Evolutionary conservation across 2,797 vertebrate species (phyloP).

Genomic region (Agapornis canus): DNA sequence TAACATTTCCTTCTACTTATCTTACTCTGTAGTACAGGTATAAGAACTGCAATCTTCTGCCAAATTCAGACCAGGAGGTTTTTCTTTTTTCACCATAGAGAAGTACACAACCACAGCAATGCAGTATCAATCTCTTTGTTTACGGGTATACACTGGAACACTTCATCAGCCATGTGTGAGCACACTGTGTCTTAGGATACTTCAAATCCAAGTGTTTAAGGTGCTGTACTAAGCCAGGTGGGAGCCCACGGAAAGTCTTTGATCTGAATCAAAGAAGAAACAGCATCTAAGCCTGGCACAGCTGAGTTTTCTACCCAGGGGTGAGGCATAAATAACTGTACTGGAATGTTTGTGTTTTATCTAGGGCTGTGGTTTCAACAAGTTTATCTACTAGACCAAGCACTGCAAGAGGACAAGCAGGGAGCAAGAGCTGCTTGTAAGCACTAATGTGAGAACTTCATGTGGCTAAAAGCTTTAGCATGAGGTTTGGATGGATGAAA

Average conservation of each 20-base stretch:
- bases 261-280: background rate
- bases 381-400: background rate
- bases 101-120: background rate
- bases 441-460: accelerated
- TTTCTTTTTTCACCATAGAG: background rate
- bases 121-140: background rate
- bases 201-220: background rate
- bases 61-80: accelerated
- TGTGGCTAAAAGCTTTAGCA: background rate
- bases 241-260: background rate
- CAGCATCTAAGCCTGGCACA: background rate
- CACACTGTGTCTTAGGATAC: too few relatives aligned
- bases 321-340: background rate
- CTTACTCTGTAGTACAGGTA: background rate
- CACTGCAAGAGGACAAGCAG: background rate
- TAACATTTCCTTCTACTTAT: background rate
- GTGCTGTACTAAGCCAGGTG: background rate
- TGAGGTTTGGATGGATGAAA: background rate
- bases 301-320: background rate
- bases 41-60: background rate
- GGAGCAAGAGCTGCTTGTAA: background rate
- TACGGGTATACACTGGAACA: background rate
- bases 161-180: background rate
- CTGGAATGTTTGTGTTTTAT: background rate
- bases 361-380: background rate